Conservation (phyloP, 2,113 vertebrate species). For the Heptranchias perlo region DNA sequence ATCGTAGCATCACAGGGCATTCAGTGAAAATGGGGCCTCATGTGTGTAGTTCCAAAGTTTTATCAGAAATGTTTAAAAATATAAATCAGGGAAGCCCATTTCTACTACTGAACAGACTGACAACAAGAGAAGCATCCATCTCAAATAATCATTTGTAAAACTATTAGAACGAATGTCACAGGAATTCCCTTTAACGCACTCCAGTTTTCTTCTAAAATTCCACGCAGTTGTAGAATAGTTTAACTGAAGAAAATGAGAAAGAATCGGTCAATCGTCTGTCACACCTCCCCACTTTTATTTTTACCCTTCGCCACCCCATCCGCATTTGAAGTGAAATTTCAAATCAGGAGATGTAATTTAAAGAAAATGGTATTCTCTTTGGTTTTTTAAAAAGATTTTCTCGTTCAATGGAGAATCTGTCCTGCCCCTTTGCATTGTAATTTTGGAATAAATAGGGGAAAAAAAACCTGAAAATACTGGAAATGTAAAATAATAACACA, state of each 20-base stretch:
- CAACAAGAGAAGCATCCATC: background rate
- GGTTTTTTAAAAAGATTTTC: background rate
- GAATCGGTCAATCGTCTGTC: background rate
- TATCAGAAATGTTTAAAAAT: background rate
- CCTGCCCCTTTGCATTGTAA: background rate
- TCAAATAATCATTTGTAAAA: constrained; percentile 13
- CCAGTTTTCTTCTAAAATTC: background rate
- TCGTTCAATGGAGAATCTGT: background rate
- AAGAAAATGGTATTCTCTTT: background rate
- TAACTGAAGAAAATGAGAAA: background rate
- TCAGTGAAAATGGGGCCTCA: background rate
- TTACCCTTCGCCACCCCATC: background rate
- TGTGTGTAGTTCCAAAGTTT: background rate
- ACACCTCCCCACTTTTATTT: background rate
- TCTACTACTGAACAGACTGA: background rate
- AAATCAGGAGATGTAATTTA: background rate
- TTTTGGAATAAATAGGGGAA: background rate
- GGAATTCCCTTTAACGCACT: background rate
- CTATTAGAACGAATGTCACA: background rate
- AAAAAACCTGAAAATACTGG: background rate
- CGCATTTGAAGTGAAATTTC: background rate
- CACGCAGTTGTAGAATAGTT: background rate
- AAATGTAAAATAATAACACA: background rate
- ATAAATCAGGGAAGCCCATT: background rate
- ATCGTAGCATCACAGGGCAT: background rate